Evolutionary conservation across 2,113 vertebrate genomes (phyloP), one percentile per base, ranked within the genome.

Genomic region (Scolopax mira): DNA sequence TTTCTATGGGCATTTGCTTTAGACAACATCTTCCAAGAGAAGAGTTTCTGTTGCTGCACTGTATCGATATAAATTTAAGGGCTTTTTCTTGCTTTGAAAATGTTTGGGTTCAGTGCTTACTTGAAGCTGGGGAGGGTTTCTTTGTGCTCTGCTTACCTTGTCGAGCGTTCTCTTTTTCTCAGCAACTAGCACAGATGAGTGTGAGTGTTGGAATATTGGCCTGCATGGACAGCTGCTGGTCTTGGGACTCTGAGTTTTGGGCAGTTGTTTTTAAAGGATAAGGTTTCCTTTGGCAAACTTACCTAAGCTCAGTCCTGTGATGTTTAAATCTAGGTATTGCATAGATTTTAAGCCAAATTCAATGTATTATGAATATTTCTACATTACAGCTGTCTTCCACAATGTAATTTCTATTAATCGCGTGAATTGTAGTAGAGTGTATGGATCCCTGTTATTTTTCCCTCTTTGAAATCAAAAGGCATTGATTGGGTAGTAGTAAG

Each of bases 11-110:
- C 23, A 46, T 55, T 92, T 71, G 4, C 52, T 86, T 66, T 67
- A 35, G 51, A 93, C 37, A 79, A 73, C 42, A 4, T 67, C 78
- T 96, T 90, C 30, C 52, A 70, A 60, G 13, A 80, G 49, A 73
- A 75, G 7, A 28, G 55, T 35, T 21, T 54, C n/a, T 88, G 21
- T 49, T 78, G 66, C 44, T 72, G 60, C 17, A 15, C 9, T 81
- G 28, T 55, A 35, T 37, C 66, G 28, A 0, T 57, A 57, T 44
- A 39, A 44, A 35, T 49, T 60, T 10, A 67, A 78, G 61, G n/a
- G 72, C 25, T 84, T 83, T 94, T 74, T 54, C 83, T 66, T 61
- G 33, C 52, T 71, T 73, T 42, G 33, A 37, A 79, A 66, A 18
- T 1, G 1, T 67, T 67, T 54, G 51, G 84, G 55, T 80, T 85